Evolutionary conservation across 2,113 vertebrate species (phyloP).

Genomic region (Suncus etruscus): DNA sequence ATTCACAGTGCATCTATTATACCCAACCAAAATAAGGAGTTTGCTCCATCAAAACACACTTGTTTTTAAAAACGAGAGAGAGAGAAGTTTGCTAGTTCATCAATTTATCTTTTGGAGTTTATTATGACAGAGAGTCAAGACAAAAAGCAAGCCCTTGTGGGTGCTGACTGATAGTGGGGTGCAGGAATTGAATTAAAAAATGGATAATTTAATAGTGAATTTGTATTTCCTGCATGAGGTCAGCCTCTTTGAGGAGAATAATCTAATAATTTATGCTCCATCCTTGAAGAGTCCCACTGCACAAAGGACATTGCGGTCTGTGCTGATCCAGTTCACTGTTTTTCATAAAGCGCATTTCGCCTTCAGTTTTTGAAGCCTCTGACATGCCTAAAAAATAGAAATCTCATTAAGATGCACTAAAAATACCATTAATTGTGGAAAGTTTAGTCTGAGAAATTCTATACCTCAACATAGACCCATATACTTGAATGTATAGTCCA

Average conservation of each 20-base stretch:
- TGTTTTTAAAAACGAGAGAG: background rate
- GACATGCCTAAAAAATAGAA: constrained; percentile 40
- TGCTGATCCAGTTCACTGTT: background rate
- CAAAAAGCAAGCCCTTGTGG: background rate
- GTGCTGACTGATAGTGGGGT: background rate
- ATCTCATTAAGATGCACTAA: constrained; percentile 50
- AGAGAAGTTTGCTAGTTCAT: constrained; percentile 54
- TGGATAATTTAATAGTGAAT: constrained; percentile 30
- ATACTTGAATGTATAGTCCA: background rate
- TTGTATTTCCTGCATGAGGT: constrained; percentile 59
- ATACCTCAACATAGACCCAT: background rate
- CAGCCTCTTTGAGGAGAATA: constrained; percentile 18
- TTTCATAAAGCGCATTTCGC: background rate
- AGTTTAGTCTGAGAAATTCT: background rate
- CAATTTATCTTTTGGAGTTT: constrained; percentile 50
- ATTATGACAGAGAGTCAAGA: constrained; percentile 20
- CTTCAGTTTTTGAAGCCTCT: background rate
- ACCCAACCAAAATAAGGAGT: background rate
- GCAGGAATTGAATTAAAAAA: background rate
- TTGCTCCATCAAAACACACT: background rate
- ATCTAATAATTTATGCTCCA: background rate
- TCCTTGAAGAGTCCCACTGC: background rate
- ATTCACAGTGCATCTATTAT: background rate
- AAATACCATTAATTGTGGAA: constrained; percentile 14
- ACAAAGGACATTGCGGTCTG: background rate